Base-by-base conservation (phyloP, 2,888 invertebrate genomes). In the Arctia plantaginis region DNA sequence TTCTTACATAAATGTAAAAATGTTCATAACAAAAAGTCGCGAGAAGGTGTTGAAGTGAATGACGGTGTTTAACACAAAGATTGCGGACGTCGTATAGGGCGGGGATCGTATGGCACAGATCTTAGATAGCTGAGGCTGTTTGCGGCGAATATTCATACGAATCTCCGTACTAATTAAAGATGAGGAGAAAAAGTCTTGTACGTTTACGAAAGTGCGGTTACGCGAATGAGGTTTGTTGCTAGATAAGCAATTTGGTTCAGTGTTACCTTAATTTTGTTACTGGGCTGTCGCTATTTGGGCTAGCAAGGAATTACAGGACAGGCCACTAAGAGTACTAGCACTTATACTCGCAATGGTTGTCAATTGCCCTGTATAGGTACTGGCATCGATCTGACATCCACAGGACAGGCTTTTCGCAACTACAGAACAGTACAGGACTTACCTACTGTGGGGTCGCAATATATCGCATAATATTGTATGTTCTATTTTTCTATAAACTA, bases 11-110 rank as follows among this genome's bases (percentile, higher is more conserved):
- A 69, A 75, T 13, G 80, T 68, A 18, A 78, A 83, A 89, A 88
- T 88, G 90, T 87, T 87, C 84, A 85, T 86, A 92, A 92, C 92
- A 92, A 92, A 92, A 93, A 91, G 85, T 85, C 88, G 78, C 86
- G 85, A 88, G 86, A 90, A 93, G 93, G 93, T 93, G 93, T 92
- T 93, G 92, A 93, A 89, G 90, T 85, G 89, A 91, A 92, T 89
- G 90, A 88, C 87, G 85, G 85, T 86, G 85, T 88, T 81, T 80
- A 79, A 83, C 79, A 77, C 69, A 69, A 75, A 77, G 73, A 82
- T 78, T 66, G 80, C 85, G 77, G 79, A 86, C 78, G 82, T 80
- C 77, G 85, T 87, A 82, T 84, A 75, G 85, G 86, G 83, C 82
- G 73, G 73, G 59, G 73, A 1, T 51, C 78, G 82, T 87, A 82